These are phyloP conservation scores for Tetramorium alpestre DNA, from an alignment of 1,140 invertebrate species.

Conservation along the genomic window DNA sequence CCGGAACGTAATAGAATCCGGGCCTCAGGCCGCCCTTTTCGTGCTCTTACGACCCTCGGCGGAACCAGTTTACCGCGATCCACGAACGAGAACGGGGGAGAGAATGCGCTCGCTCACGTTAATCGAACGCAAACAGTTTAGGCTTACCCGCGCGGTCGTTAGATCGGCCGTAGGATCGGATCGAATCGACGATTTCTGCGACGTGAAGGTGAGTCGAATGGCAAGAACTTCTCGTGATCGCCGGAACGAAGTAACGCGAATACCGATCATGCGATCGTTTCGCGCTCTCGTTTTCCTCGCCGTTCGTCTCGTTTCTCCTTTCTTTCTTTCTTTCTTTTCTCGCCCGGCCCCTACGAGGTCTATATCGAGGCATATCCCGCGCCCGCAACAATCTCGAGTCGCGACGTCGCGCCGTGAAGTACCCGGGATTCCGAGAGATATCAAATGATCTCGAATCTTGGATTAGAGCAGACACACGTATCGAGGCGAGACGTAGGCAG, in stretches of 20 bases:
- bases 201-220: conserved; percentile 49
- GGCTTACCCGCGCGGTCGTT: conserved; percentile 69
- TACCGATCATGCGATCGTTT: background rate
- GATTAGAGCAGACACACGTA: conserved; percentile 28
- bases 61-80: conserved; percentile 56
- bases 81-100: conserved; percentile 13
- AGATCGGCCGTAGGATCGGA: conserved; percentile 69
- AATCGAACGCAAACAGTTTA: conserved; percentile 77
- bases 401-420: conserved; percentile 11
- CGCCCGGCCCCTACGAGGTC: background rate
- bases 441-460: conserved; percentile 27
- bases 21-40: conserved; percentile 64
- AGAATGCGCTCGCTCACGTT: conserved; percentile 64
- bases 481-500: background rate
- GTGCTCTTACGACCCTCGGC: conserved; percentile 65
- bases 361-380: conserved; percentile 1
- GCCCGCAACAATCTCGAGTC: conserved; percentile 9
- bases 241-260: conserved; percentile 33
- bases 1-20: conserved; percentile 61
- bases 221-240: conserved; percentile 66
- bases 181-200: conserved; percentile 67
- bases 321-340: background rate
- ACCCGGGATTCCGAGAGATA: conserved; percentile 43
- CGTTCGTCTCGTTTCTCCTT: background rate
- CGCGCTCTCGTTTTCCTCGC: background rate